Base-by-base conservation (phyloP, 2,888 invertebrate genomes). In the Elysia crispata region DNA sequence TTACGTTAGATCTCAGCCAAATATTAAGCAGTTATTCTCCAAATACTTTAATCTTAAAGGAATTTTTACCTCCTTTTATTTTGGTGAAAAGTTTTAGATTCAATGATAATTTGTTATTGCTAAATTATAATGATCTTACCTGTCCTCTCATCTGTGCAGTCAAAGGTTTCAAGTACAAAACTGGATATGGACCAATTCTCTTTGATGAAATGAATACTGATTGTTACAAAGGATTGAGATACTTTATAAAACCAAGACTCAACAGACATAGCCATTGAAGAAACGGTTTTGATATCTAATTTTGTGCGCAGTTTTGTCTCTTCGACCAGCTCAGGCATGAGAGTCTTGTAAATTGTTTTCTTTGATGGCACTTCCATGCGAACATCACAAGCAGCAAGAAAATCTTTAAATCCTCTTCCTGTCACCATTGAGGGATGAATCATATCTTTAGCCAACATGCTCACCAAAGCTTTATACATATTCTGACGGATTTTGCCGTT, bases 131-230 rank as follows among this genome's bases (percentile, higher is more conserved):
- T 41, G 11, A 41, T 41, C 67, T 75, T 30, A 80, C 80, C 76
- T 66, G 76, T 80, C 6, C 60, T 76, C 31, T 80, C 80, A 25
- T 80, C 80, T 60, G 80, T 80, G 62, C 75, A 62, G 50, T 80
- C 80, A 30, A 80, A 72, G 20, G 67, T 81, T 70, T 81, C 70
- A 1, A 81, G 66, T 1, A 78, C 73, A n/a, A 77, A 25, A 54
- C 78, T 78, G 20, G 64, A 74, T 75, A 76, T 75, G 30, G 73
- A 64, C 78, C 78, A 78, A 1, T 66, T 72, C n/a, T 75, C 75
- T 33, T 81, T 78, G 67, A 81, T 76, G 30, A 77, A 81, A 64
- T 81, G 81, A 25, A 62, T 69, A 41, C 78, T 41, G 31, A 81
- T 3, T 8, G 75, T 81, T 31, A 81, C 75, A n/a, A 73, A 78